Conservation (phyloP, 2,888 invertebrate genomes). For the Lasioglossum oenotherae region DNA sequence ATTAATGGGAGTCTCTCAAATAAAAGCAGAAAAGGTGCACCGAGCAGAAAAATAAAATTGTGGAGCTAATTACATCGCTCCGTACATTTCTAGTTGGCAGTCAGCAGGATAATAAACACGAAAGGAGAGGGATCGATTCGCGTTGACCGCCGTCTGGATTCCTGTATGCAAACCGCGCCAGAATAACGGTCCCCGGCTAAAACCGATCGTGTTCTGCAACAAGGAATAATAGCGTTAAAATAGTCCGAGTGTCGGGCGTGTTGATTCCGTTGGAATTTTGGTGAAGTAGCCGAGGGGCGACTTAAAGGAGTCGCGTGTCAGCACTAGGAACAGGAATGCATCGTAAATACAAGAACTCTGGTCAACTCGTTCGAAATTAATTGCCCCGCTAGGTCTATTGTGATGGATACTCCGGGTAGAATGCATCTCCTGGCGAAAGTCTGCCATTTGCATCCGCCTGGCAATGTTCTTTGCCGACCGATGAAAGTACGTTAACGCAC, state of each 20-base stretch:
- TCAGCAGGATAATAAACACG: background rate
- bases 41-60: background rate
- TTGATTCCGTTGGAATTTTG: conserved; percentile 42
- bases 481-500: conserved; percentile 36
- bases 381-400: conserved; percentile 20
- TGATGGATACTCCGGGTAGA: conserved; percentile 18
- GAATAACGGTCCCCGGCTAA: conserved; percentile 30
- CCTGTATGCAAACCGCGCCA: conserved; percentile 13
- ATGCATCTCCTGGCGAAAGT: conserved; percentile 34
- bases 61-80: background rate
- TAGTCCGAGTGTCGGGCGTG: conserved; percentile 3
- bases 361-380: conserved; percentile 41
- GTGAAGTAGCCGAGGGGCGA: conserved; percentile 5
- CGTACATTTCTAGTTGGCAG: background rate
- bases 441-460: conserved; percentile 17
- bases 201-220: conserved; percentile 34
- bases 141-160: conserved; percentile 25
- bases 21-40: background rate
- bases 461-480: conserved; percentile 1
- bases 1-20: too few relatives aligned
- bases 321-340: conserved; percentile 39
- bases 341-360: conserved; percentile 39
- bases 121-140: background rate
- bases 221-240: conserved; percentile 48
- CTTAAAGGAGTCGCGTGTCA: conserved; percentile 27